Evolutionary conservation across 1,140 invertebrate genomes (phyloP), one percentile per base, ranked within the genome.

Genomic region (Euwallacea fornicatus): DNA sequence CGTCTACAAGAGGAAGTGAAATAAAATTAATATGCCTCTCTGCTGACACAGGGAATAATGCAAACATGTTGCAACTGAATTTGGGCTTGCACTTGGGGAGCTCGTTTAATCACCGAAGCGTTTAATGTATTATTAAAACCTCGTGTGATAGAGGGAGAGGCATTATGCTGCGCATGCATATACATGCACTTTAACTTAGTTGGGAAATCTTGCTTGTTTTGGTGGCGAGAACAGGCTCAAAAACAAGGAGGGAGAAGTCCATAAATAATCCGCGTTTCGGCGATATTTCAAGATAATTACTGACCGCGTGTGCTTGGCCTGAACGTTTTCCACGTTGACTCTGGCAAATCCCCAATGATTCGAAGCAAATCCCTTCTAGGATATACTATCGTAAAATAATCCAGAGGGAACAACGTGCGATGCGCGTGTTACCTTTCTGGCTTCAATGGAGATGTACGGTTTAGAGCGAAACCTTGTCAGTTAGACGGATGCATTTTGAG

Each of bases 321-420:
- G 7, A 42, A 42, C 21, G 13, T 7, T 42, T 41, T 60, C n/a
- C 58, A 42, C 42, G 58, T 60, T 60, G 58, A 60, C 58, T 60
- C 42, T 41, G 42, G 33, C 58, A 60, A 63, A 63, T 63, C 61
- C 61, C 61, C 15, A 63, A 63, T 46, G 61, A 63, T 63, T 63
- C 43, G 13, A 63, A 16, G n/a, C 44, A 63, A 63, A 46, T 44
- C 61, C 16, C 43, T 47, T 7, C 43, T 47, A 63, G 47, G 61
- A 63, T 63, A 15, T 41, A n/a, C 8, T 63, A 63, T 9, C 13
- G 61, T 44, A 13, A 63, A 63, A 21, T 63, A 63, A 63, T 63
- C 61, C 61, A 63, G 13, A 47, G 42, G 13, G 42, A 6, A 6
- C n/a, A 11, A 50, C 13, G 47, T 13, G 13, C 43, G 42, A 16